Evolutionary conservation across 92 coral and sea anemone species (phyloP), one percentile per base, ranked within the genome.

Genomic region (Virgularia gustaviana): DNA sequence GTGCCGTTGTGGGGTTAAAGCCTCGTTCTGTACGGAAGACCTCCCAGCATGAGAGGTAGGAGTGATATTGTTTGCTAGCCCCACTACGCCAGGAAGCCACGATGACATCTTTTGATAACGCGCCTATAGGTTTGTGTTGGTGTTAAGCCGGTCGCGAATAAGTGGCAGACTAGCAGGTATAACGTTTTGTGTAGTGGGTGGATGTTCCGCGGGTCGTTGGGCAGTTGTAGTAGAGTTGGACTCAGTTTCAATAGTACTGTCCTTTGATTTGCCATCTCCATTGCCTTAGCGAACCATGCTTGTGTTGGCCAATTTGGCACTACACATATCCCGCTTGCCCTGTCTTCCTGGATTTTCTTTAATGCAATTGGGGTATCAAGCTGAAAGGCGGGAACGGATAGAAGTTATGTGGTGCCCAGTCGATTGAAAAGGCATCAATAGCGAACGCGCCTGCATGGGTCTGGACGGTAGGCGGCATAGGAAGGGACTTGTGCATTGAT

Each of bases 1-100:
- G 31, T 4, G 77, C 81, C 32, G 57, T 34, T 25, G 24, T 43
- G 29, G 35, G 52, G 37, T 25, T 49, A n/a, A 75, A 42, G 31
- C 51, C 71, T 63, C 41, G 65, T 2, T 43, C 47, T 23, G 37
- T 29, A 67, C 83, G 68, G 60, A 22, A 78, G 28, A 34, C 10
- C 56, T 78, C 57, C 78, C 83, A 65, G 6, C 78, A 68, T 20
- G 24, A 12, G 42, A 70, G 76, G 63, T 78, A 78, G 12, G 72
- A 25, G 9, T 41, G 47, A 53, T 70, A 79, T 44, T 71, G 79
- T 58, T 79, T 79, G 47, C 57, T 71, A 34, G 72, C 58, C 0
- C 65, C 76, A 32, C 47, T n/a, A 28, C 76, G 63, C 77, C 83
- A 78, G 33, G 71, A 78, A 22, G 78, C 83, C 71, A 78, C 57